Percentiles rank a stretch among this genome's conserved stretches.
Conservation (phyloP, 2,797 vertebrate species). For the Masticophis lateralis region DNA sequence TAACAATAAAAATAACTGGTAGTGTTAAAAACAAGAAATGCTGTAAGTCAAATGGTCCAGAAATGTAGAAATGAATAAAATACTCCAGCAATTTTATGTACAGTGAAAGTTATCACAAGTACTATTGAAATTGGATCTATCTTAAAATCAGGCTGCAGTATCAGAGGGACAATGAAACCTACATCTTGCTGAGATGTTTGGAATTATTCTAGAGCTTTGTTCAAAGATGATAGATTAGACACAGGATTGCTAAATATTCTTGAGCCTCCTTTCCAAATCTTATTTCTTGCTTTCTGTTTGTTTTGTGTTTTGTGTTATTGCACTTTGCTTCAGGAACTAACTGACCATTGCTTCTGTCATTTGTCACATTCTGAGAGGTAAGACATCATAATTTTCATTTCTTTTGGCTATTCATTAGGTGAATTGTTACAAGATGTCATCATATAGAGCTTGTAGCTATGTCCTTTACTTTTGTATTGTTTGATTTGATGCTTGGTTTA, state of each 20-base stretch:
- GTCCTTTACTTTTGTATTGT: neutral
- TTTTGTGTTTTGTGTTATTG: neutral
- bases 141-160: neutral
- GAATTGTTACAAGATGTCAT: neutral
- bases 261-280: neutral
- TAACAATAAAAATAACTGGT: neutral
- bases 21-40: neutral
- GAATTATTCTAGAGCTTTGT: neutral
- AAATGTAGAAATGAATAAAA: neutral
- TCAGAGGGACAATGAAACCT: neutral
- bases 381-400: neutral
- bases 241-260: neutral
- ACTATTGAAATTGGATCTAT: neutral
- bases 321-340: neutral
- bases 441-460: neutral
- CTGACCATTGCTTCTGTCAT: neutral
- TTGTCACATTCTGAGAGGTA: neutral
- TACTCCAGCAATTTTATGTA: neutral
- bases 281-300: neutral
- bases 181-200: neutral
- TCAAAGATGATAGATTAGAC: neutral
- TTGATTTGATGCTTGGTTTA: neutral
- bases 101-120: neutral
- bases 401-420: neutral
- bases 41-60: neutral